Conservation (phyloP, 1,140 invertebrate genomes). For the Drosophila leontia region DNA sequence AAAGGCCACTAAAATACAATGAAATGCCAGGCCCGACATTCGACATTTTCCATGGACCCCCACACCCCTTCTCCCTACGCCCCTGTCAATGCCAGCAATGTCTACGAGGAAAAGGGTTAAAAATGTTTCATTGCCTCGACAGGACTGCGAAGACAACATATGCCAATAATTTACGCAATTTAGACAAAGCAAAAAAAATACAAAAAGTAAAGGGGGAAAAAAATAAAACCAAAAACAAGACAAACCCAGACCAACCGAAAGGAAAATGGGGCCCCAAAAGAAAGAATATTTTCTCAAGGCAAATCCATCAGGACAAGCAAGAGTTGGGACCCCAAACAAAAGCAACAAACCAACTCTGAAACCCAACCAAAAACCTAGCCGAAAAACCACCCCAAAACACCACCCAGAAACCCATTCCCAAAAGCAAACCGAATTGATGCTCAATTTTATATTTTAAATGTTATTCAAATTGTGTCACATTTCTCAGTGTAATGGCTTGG, state of each 20-base stretch:
- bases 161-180: constrained; percentile 80
- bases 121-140: constrained; percentile 75
- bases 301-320: constrained; percentile 39
- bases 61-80: constrained; percentile 15
- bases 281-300: constrained; percentile 18
- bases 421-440: constrained; percentile 63
- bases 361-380: neutral
- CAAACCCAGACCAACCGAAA: constrained; percentile 1
- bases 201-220: constrained; percentile 12
- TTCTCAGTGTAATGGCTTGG: constrained; percentile 82
- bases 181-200: constrained; percentile 53
- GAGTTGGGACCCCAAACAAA: constrained; percentile 12
- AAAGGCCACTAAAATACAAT: constrained; percentile 49
- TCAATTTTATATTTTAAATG: constrained; percentile 83
- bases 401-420: neutral
- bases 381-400: too few relatives aligned
- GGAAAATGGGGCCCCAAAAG: constrained; percentile 10
- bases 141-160: constrained; percentile 72
- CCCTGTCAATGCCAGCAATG: constrained; percentile 71
- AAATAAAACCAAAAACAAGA: constrained; percentile 32
- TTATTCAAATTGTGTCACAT: constrained; percentile 83
- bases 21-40: constrained; percentile 65
- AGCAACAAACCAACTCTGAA: neutral
- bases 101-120: constrained; percentile 75
- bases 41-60: constrained; percentile 16